Evolutionary conservation across 2,113 vertebrate species (phyloP), one percentile per base, ranked within the genome.

Genomic region (Sisor rabdophorus): DNA sequence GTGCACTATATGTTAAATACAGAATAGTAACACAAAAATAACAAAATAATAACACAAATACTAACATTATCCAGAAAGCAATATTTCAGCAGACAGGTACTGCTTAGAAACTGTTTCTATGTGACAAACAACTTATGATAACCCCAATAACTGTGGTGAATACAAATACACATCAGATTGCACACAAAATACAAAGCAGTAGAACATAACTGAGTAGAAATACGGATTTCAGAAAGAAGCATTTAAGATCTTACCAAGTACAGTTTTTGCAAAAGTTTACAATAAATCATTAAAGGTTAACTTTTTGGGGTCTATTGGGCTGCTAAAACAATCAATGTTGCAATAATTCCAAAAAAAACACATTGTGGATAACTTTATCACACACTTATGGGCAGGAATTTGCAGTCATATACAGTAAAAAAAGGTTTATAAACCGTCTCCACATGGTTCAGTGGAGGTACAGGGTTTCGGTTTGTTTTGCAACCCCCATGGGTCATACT

Each of bases 401-500:
- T 32, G 32, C 63, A 50, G 50, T 59, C 70, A 26, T 28, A 19
- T 76, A 44, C 59, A 55, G 53, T 58, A 67, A 36, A 12, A 53
- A 12, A 53, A 28, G 16, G 59, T 61, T 73, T 36, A 52, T 32
- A 20, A 28, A 32, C n/a, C 48, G 60, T 19, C 30, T 73, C 12
- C 36, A 65, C 58, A 53, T n/a, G 15, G 28, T 63, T 63, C 50
- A 61, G 36, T 55, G 56, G 24, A 55, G 64, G 50, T 48, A 24
- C 67, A 72, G 67, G 47, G 59, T 79, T 81, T 75, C 15, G 19
- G 64, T 17, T 26, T 75, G 50, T 71, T 75, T 76, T 69, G 65
- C 63, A 63, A 77, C 54, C 82, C 79, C 73, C 58, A 26, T 69
- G 50, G 63, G 70, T 54, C 36, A 56, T 17, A 12, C 71, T 30